Evolutionary conservation across 2,888 invertebrate species (phyloP), one percentile per base, ranked within the genome.

Genomic region (Dysmachus trigonus): DNA sequence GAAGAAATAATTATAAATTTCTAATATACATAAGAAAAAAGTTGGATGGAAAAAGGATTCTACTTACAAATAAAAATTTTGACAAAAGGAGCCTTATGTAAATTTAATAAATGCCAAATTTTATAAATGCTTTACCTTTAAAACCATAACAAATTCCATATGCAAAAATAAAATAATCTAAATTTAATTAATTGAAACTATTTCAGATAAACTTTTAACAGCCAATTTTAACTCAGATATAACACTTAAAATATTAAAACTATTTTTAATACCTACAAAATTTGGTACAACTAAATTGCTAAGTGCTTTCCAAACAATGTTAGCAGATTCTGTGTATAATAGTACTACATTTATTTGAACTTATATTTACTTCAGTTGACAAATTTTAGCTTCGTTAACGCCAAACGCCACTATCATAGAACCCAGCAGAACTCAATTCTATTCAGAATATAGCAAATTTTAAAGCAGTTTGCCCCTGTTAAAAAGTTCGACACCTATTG

Each of bases 1-100:
- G 22, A 81, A 81, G 74, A 87, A 79, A 81, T 81, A 86, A 85
- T 85, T 74, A 87, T 62, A 86, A 53, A 83, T 27, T 15, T 53
- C n/a, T 38, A 51, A 38, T n/a, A 72, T 31, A 10, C 35, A 4
- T 33, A 82, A 35, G 15, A 1, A 22, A 71, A 83, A 83, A 27
- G 13, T 5, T 27, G 72, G 38, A 41, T 72, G 31, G 72, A 62
- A 81, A 3, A 7, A 41, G 41, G 72, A 72, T 71, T 31, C 41
- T 72, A 83, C 22, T 22, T 62, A 62, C 62, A 82, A 62, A 81
- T 31, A 51, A 51, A 79, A 79, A 31, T 22, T 5, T 7, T 18
- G 15, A 81, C 8, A 81, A 31, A 81, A 53, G 72, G 41, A 83
- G 33, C 38, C 30, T 27, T 35, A n/a, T 47, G 2, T 79, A 79